phyloP scores from a whole-genome alignment of 2,113 vertebrate species.

The Varanus komodoensis region DNA sequence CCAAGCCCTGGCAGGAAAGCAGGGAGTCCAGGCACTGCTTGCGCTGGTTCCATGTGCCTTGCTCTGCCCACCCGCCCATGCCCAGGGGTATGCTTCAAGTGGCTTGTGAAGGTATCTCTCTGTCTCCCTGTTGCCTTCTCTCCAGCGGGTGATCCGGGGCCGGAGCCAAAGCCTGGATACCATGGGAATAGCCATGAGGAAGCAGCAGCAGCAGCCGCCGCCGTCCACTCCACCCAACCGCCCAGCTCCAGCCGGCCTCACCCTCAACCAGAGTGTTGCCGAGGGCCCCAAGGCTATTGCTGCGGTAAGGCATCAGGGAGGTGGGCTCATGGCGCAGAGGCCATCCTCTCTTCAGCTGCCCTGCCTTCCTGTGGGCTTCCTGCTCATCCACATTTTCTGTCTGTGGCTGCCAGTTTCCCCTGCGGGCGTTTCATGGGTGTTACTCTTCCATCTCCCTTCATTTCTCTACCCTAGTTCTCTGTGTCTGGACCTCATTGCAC shows the following conservation, averaged over 20 bases:
- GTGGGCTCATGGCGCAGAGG: conserved; percentile 21
- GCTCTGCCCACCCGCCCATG: conserved; percentile 1
- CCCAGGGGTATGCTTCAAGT: conserved; percentile 50
- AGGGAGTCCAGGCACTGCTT: conserved; percentile 50
- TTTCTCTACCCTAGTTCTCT: conserved; percentile 16
- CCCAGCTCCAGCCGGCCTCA: conserved; percentile 68
- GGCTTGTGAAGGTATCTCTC: conserved; percentile 63
- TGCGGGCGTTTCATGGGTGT: not conserved
- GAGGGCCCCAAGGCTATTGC: conserved; percentile 74
- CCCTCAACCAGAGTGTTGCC: conserved; percentile 73
- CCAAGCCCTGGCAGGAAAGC: not conserved
- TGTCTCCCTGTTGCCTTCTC: conserved; percentile 68
- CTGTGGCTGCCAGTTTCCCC: not conserved
- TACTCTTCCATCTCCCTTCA: conserved; percentile 22
- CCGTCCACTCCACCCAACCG: conserved; percentile 62
- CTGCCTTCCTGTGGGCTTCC: not conserved
- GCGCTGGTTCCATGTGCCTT: conserved; percentile 37
- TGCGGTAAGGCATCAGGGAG: conserved; percentile 67
- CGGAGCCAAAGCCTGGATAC: conserved; percentile 90
- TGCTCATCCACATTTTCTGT: not conserved
- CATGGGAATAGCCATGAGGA: conserved; percentile 78
- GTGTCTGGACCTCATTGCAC: conserved; percentile 7
- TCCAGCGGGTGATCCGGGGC: conserved; percentile 88
- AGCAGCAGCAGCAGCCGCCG: conserved; percentile 65
- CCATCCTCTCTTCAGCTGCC: not conserved